Conservation (phyloP, 2,797 vertebrate species). For the Crocidura indochinensis region DNA sequence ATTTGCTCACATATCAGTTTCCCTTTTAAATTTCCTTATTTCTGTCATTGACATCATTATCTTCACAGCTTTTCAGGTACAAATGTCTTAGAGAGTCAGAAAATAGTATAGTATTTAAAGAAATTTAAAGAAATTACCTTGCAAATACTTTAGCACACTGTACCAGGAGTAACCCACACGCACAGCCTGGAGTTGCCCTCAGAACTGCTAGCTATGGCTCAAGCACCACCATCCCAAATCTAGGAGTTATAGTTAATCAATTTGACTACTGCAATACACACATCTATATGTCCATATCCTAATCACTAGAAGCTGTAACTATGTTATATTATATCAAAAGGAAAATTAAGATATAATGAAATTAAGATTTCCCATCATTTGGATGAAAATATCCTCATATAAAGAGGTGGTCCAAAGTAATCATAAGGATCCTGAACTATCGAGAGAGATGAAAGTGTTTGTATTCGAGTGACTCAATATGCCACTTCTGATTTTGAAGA, state of each 20-base stretch:
- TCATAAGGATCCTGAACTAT: not conserved
- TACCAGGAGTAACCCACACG: too few species aligned
- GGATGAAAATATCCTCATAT: not conserved
- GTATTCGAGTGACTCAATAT: not conserved
- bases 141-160: too few species aligned
- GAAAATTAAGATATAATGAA: not conserved
- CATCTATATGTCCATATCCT: not conserved
- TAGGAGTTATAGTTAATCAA: constrained; percentile 12
- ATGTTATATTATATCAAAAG: not conserved
- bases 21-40: not conserved
- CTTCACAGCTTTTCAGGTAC: constrained; percentile 2
- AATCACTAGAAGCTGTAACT: not conserved
- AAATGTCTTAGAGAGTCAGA: not conserved
- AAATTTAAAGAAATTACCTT: too few species aligned
- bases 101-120: too few species aligned
- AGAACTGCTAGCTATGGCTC: too few species aligned
- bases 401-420: not conserved
- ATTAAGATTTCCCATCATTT: constrained; percentile 6
- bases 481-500: not conserved
- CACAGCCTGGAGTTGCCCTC: too few species aligned
- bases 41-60: not conserved
- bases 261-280: not conserved
- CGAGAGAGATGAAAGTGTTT: not conserved
- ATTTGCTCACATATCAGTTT: not conserved
- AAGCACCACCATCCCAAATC: not conserved